Conservation (phyloP, 2,888 invertebrate species). For the Chouioia cunea region DNA sequence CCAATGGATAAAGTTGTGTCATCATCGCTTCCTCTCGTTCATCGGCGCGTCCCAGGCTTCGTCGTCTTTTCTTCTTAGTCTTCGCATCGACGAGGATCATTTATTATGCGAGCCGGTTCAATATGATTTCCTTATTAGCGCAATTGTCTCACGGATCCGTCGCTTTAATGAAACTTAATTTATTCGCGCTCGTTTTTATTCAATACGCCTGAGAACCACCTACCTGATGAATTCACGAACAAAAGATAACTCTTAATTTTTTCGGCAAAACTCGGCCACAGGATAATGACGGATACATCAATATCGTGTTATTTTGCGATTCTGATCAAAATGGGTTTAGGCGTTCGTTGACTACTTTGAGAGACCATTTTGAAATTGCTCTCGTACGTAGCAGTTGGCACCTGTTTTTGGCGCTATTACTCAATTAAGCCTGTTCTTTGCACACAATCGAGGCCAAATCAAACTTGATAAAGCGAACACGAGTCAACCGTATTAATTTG, state of each 20-base stretch:
- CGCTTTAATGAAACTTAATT: slow-evolving; percentile 26
- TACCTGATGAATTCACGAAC: neutral
- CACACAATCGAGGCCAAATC: no score
- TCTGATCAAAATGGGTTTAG: neutral
- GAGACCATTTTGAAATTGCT: neutral
- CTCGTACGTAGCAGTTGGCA: neutral
- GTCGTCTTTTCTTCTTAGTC: neutral
- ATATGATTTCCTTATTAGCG: slow-evolving; percentile 41
- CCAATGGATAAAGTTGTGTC: slow-evolving; percentile 31
- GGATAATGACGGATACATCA: no score
- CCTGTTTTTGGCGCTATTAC: slow-evolving; percentile 2
- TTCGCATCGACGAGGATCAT: neutral
- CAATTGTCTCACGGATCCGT: slow-evolving; percentile 17
- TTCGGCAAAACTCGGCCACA: no score
- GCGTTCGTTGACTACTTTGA: neutral
- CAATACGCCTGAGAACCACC: slow-evolving; percentile 5
- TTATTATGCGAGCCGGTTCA: slow-evolving; percentile 17
- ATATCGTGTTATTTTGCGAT: no score
- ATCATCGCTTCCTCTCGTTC: slow-evolving; percentile 30
- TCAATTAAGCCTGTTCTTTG: slow-evolving; percentile 9
- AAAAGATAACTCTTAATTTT: neutral
- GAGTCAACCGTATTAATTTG: no score
- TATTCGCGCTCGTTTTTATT: neutral
- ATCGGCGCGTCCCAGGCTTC: slow-evolving; percentile 26
- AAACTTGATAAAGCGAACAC: no score